Base-by-base conservation (phyloP, 2,888 invertebrate species). In the Barypeithes pellucidus region DNA sequence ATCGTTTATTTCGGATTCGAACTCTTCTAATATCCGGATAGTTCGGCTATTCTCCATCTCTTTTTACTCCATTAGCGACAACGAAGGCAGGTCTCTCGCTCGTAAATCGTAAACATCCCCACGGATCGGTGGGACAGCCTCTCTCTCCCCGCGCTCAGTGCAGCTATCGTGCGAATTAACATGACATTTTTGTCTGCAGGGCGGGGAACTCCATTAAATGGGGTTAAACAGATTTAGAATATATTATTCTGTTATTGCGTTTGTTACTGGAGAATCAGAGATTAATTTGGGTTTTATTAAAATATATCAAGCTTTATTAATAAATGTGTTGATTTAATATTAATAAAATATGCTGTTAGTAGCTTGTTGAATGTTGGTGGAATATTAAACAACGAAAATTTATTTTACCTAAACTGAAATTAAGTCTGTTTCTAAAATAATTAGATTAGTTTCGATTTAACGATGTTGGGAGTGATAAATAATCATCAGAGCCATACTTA, bases 21-120 rank as follows among this genome's bases (percentile, higher is more conserved):
- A 84, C 84, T 84, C 84, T 84, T 84, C 83, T 84, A 84, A 85
- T 85, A 84, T 84, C 83, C 84, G 84, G 83, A 84, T 84, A 84
- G 81, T 79, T 83, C 80, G 76, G 73, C 65, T 47, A 52, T 73
- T 68, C 41, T 18, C 76, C 75, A 59, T 80, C 81, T 78, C 78
- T 70, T 79, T 84, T 79, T 79, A 79, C 77, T 81, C 79, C 82
- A 81, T 82, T 81, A 80, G 79, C 80, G 77, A 75, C 78, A 76
- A 74, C 78, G 77, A 78, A 78, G 60, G 61, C 69, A 65, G 61
- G 69, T 63, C 65, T 78, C 76, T 81, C 80, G 79, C 80, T 81
- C 83, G 79, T 84, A 84, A 84, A 84, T 84, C 84, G 84, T 84
- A 84, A 84, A 84, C 84, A 83, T 82, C 80, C 82, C 80, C 77